Evolutionary conservation across 2,797 vertebrate species (phyloP), one percentile per base, ranked within the genome.

Genomic region (Ispidina picta): DNA sequence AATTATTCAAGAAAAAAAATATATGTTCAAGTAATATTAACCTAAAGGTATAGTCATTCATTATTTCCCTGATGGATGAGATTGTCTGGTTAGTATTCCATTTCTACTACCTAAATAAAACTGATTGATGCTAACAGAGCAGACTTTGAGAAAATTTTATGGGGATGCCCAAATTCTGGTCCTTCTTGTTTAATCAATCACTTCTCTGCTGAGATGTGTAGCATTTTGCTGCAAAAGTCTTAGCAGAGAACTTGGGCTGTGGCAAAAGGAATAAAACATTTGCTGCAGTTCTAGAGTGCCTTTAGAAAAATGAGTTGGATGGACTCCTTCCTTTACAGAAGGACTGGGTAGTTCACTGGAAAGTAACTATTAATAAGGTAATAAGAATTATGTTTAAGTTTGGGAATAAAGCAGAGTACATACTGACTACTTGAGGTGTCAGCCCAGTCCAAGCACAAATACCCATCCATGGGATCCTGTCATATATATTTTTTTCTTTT

Each of bases 241-340:
- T 96, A 93, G 77, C 63, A 22, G 33, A 96, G 94, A 97, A 97
- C 96, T 83, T 77, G 58, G 81, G 86, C 91, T 94, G 68, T 83
- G 55, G 87, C 74, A 95, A 92, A 97, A 97, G 96, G 95, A 97
- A 97, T 97, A 97, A 98, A 97, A 96, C 86, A 95, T 97, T 97
- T 83, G 46, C 93, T 96, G 88, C 92, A 83, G 91, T 92, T 80
- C 77, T 96, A 94, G 88, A 96, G 91, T 96, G 93, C 92, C 93
- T 95, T 89, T 37, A 75, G 94, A 95, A 96, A 96, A 96, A 96
- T 77, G 89, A 96, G 94, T 85, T 86, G 49, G 56, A 43, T 82
- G 66, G 78, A 59, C 73, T 93, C 87, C 52, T 91, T 95, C 51
- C 19, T 79, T 95, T 78, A 79, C 70, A 81, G 86, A 93, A 70